These are phyloP conservation scores for Lacerta bilineata DNA, from an alignment of 2,797 vertebrate genomes.

Conservation along the genomic window DNA sequence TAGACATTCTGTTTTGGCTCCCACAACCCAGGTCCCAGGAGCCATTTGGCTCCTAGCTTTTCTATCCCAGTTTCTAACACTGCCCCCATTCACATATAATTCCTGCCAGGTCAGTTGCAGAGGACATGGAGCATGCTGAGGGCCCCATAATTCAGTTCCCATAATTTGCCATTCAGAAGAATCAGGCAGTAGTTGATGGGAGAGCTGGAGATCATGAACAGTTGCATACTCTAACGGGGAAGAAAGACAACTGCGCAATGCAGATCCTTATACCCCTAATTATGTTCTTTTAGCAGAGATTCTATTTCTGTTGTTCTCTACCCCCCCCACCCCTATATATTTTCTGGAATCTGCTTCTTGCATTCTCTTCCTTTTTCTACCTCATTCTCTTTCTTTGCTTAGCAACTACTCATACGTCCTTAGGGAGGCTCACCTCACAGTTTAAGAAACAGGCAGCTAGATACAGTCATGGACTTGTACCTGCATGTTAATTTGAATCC, in stretches of 20 bases:
- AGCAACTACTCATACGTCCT: constrained; percentile 17
- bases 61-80: too few relatives aligned
- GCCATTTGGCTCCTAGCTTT: too few relatives aligned
- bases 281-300: neutral
- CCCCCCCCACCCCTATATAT: neutral
- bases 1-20: too few relatives aligned
- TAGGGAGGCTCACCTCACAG: constrained; percentile 3
- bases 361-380: neutral
- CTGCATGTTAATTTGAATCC: constrained; percentile 47
- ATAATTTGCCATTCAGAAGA: neutral
- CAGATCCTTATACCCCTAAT: neutral
- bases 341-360: neutral
- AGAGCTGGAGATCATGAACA: neutral
- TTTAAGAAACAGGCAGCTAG: constrained; percentile 25
- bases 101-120: too few relatives aligned
- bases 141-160: neutral
- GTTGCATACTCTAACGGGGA: too few relatives aligned
- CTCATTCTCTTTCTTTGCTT: constrained; percentile 6
- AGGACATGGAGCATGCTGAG: neutral
- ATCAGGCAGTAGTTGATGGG: neutral
- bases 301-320: neutral
- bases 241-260: neutral
- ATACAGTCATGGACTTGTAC: constrained; percentile 11
- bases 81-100: too few relatives aligned
- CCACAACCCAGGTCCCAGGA: too few relatives aligned